Conservation (phyloP, 1,140 invertebrate genomes). For the Adoxophyes honmai region DNA sequence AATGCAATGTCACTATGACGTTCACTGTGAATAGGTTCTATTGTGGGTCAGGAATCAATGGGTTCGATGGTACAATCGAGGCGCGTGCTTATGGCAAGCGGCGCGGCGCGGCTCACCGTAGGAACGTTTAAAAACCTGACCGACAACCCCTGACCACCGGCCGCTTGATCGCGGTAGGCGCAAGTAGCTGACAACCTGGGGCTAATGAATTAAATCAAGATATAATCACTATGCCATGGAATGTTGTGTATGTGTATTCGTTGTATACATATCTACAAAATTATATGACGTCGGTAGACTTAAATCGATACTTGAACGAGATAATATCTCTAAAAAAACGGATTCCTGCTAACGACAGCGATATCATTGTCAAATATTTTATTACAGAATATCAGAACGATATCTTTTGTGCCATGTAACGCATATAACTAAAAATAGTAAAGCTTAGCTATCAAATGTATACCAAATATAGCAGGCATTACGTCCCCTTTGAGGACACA, state of each 20-base stretch:
- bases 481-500: neutral
- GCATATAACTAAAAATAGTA: neutral
- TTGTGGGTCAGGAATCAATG: too few relatives aligned
- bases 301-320: too few relatives aligned
- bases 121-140: constrained; percentile 30
- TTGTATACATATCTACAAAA: neutral
- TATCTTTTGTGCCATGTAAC: too few relatives aligned
- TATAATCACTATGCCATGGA: neutral
- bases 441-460: neutral
- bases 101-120: constrained; percentile 21
- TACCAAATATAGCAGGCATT: constrained; percentile 5
- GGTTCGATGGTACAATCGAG: too few relatives aligned
- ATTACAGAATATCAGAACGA: too few relatives aligned
- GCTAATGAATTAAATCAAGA: neutral
- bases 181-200: constrained; percentile 23
- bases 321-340: too few relatives aligned
- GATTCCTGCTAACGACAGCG: too few relatives aligned
- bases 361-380: too few relatives aligned
- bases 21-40: too few relatives aligned
- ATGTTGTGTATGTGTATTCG: neutral
- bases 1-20: too few relatives aligned
- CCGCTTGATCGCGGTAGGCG: constrained; percentile 18
- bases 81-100: constrained; percentile 14
- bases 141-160: constrained; percentile 26
- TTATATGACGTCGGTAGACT: neutral